These are phyloP conservation scores for Dinocampus coccinellae DNA, from an alignment of 2,888 invertebrate species.

Conservation along the genomic window DNA sequence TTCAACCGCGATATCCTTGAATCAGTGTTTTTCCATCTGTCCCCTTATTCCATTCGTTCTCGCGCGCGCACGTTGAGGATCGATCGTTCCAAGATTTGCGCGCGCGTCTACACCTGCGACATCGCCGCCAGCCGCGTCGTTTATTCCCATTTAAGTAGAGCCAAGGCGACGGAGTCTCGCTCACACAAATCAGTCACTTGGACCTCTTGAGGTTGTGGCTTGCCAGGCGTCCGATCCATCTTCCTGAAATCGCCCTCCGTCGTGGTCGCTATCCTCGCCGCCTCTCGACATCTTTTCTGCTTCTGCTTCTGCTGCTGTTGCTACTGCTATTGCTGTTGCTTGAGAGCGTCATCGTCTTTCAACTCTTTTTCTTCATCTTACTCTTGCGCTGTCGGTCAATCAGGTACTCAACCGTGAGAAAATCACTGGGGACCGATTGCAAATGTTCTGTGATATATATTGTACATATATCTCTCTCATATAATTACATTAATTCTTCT, in stretches of 20 bases:
- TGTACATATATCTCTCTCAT: conserved; percentile 20
- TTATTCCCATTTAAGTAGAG: conserved; percentile 66
- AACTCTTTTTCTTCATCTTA: conserved; percentile 28
- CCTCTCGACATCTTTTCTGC: conserved; percentile 23
- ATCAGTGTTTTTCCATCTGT: conserved; percentile 21
- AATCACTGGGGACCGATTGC: conserved; percentile 42
- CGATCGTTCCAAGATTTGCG: conserved; percentile 18
- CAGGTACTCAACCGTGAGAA: conserved; percentile 48
- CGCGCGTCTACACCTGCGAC: conserved; percentile 27
- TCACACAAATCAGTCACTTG: conserved; percentile 65
- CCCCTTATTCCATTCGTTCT: conserved; percentile 32
- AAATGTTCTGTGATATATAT: conserved; percentile 2
- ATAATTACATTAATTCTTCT: not conserved
- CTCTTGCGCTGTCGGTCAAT: conserved; percentile 13
- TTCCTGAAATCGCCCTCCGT: conserved; percentile 59
- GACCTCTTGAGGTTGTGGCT: conserved; percentile 20
- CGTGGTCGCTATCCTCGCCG: conserved; percentile 31
- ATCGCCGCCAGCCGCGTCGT: conserved; percentile 48
- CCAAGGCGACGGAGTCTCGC: conserved; percentile 62
- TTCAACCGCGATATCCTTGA: conserved; percentile 15
- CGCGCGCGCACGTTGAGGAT: conserved; percentile 9
- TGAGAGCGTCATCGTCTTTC: conserved; percentile 25
- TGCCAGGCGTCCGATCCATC: conserved; percentile 59
- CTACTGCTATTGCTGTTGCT: conserved; percentile 21
- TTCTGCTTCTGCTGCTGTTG: not conserved